These are phyloP conservation scores for Penaeus monodon DNA, from an alignment of 2,888 invertebrate species.

Conservation along the genomic window DNA sequence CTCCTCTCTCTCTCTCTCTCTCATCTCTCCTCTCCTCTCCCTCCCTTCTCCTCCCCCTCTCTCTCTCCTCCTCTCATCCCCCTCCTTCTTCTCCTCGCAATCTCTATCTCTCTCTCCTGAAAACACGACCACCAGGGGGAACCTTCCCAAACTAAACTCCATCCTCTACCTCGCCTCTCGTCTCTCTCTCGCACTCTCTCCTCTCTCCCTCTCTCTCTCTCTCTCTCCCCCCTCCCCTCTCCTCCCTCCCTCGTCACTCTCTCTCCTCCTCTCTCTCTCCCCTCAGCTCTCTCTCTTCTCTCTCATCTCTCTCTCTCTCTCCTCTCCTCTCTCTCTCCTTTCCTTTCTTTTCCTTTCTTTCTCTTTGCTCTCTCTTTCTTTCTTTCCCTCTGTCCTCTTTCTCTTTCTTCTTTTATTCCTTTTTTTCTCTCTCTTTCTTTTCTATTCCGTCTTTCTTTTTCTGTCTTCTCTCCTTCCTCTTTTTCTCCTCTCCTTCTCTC, in stretches of 20 bases:
- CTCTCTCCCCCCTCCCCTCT: too few relatives aligned
- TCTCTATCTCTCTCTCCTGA: too few relatives aligned
- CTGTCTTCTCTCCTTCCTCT: not conserved
- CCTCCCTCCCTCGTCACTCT: too few relatives aligned
- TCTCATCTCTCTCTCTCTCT: slow-evolving; percentile 5
- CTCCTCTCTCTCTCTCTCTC: not conserved
- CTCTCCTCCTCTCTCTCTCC: not conserved
- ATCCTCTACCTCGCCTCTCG: too few relatives aligned
- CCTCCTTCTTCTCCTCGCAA: too few relatives aligned
- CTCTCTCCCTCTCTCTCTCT: slow-evolving; percentile 11
- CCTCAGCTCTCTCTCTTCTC: slow-evolving; percentile 6
- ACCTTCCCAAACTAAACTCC: too few relatives aligned
- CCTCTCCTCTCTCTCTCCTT: too few relatives aligned
- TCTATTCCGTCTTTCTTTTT: not conserved
- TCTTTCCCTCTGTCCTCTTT: not conserved
- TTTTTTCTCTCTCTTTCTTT: not conserved
- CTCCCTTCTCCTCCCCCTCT: too few relatives aligned
- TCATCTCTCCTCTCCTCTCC: not conserved
- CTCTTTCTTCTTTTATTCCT: not conserved
- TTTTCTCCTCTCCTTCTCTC: not conserved
- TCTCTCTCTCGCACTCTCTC: too few relatives aligned
- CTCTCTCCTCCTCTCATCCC: too few relatives aligned
- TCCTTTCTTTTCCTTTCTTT: not conserved
- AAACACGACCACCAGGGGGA: too few relatives aligned
- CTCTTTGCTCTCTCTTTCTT: not conserved